phyloP scores from a whole-genome alignment of 35 echinoderm and acorn worm species.

The Lytechinus variegatus region DNA sequence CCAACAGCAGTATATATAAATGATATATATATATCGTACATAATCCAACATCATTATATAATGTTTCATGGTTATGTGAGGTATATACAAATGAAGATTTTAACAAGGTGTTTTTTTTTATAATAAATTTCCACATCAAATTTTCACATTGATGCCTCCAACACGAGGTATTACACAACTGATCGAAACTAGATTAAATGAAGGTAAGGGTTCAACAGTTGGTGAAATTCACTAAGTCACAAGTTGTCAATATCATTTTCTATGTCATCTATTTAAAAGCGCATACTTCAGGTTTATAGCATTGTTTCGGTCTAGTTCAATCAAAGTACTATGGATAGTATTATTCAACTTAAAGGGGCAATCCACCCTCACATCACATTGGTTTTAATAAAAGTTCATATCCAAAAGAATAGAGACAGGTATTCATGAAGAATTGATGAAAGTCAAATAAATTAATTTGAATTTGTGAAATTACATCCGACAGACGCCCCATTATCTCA shows the following conservation, averaged over 20 bases:
- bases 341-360: no score
- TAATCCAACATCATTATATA: neutral
- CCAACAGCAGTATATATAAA: neutral
- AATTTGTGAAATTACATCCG: no score
- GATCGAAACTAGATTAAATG: no score
- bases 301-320: neutral
- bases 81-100: neutral
- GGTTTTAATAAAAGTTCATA: no score
- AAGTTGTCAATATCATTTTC: neutral
- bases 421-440: no score
- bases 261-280: neutral
- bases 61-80: neutral
- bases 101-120: neutral
- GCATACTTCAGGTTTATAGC: neutral
- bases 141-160: neutral
- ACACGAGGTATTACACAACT: neutral
- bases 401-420: no score
- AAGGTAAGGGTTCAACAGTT: no score
- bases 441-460: no score
- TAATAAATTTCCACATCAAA: neutral
- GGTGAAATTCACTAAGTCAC: neutral
- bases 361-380: no score
- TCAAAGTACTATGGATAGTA: no score
- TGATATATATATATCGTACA: constrained; percentile 23
- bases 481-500: no score